Evolutionary conservation across 2,797 vertebrate genomes (phyloP), one percentile per base, ranked within the genome.

Genomic region (Chaenodraco wilsoni): DNA sequence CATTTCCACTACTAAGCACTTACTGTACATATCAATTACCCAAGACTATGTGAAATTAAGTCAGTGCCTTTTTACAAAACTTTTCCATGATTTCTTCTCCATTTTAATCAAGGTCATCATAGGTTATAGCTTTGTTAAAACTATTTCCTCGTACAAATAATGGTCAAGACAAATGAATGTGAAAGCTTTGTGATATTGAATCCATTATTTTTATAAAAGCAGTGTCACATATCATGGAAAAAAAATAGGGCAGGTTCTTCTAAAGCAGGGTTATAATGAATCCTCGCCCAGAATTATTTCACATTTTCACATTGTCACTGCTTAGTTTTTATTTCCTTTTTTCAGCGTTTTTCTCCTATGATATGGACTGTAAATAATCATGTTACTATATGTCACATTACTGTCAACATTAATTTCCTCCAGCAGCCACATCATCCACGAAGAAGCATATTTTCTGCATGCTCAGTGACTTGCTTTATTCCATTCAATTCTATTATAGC

Each of bases 381-480:
- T 5, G 55, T 49, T 19, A 52, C 43, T 15, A 54, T 19, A 40
- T 50, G n/a, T 50, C 44, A 62, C 14, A 19, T 48, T 48, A 48
- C 57, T 2, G 40, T 56, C 9, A 62, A 40, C 19, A 44, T 43
- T 17, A 31, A 19, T 10, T 8, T 63, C 41, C 31, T 9, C 21
- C 63, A 17, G n/a, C 3, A 17, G 50, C 48, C 41, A 21, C 40
- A 1, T 23, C 17, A 19, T 45, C 16, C 8, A 44, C 14, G 45
- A 27, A 33, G 23, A 50, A 23, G 54, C 7, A 9, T 11, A 41
- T 72, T 64, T 49, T 41, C 54, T 67, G 4, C 48, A 27, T 70
- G 57, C 55, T 71, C 7, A 31, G 40, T 49, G 40, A 75, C 33
- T 61, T 43, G 60, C 19, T 50, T 43, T 19, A 41, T 33, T 3